These are phyloP conservation scores for Sericinus montela DNA, from an alignment of 2,888 invertebrate genomes.

Conservation along the genomic window DNA sequence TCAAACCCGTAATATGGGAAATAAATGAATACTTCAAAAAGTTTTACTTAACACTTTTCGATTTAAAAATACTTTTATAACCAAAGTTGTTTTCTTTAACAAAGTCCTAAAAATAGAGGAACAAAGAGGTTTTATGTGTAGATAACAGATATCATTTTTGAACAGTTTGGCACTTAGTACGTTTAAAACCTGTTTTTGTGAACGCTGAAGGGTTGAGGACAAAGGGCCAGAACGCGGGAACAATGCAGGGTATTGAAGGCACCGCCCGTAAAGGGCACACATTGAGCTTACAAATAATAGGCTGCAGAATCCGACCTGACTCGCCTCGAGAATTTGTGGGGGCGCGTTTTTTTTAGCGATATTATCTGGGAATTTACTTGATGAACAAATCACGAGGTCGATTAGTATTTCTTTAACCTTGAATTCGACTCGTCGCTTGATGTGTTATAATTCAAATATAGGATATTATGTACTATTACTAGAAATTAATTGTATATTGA, in stretches of 20 bases:
- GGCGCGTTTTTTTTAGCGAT: slow-evolving; percentile 28
- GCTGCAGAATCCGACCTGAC: slow-evolving; percentile 26
- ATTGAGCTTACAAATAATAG: slow-evolving; percentile 25
- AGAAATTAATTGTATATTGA: too few species aligned
- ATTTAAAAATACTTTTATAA: neutral
- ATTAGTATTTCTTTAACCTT: neutral
- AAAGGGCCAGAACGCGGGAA: slow-evolving; percentile 26
- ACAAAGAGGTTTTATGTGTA: neutral
- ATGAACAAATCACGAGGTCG: neutral
- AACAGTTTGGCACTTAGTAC: neutral
- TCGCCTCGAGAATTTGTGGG: slow-evolving; percentile 25
- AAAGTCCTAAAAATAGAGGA: neutral
- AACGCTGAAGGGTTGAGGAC: slow-evolving; percentile 20
- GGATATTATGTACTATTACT: too few species aligned
- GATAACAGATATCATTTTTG: neutral
- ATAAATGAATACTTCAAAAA: too few species aligned
- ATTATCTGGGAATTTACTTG: neutral
- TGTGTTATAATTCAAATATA: neutral
- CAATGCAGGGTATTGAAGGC: slow-evolving; percentile 28
- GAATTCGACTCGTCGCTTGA: neutral
- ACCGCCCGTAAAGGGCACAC: slow-evolving; percentile 29
- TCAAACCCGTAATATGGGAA: too few species aligned
- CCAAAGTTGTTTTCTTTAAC: too few species aligned
- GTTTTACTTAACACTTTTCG: neutral
- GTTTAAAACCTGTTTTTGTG: slow-evolving; percentile 5